Evolutionary conservation across 2,113 vertebrate genomes (phyloP).

Genomic region (Catharus minimus): DNA sequence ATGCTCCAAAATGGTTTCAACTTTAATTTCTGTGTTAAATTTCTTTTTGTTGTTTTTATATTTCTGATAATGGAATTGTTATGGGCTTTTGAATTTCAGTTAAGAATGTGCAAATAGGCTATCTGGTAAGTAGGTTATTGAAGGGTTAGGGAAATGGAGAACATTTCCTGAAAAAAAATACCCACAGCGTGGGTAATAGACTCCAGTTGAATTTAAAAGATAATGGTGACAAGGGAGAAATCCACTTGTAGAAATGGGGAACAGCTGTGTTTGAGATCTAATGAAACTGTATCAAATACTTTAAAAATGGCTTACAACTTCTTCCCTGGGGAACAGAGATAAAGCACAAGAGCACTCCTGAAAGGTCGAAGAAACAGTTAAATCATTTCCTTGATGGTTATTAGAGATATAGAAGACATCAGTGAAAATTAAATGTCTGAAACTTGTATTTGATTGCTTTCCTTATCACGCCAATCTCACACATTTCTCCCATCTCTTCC

Average conservation of each 20-base stretch:
- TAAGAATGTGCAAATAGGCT: slow-evolving; percentile 30
- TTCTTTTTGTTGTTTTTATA: background rate
- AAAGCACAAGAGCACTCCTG: slow-evolving; percentile 38
- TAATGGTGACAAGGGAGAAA: slow-evolving; percentile 30
- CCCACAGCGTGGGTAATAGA: slow-evolving; percentile 39
- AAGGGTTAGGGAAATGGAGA: slow-evolving; percentile 48
- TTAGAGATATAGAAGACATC: slow-evolving; percentile 12
- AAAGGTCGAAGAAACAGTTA: slow-evolving; percentile 58
- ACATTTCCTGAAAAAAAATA: slow-evolving; percentile 10
- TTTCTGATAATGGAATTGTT: slow-evolving; percentile 12
- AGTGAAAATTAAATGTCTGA: slow-evolving; percentile 63
- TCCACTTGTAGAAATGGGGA: slow-evolving; percentile 50
- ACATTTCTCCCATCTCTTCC: slow-evolving; percentile 19
- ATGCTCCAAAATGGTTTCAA: fast-evolving
- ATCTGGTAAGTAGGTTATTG: slow-evolving; percentile 27
- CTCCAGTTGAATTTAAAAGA: slow-evolving; percentile 42
- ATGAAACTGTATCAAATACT: slow-evolving; percentile 24
- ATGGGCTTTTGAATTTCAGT: slow-evolving; percentile 18
- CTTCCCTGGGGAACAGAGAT: slow-evolving; percentile 29
- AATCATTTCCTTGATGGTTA: slow-evolving; percentile 41
- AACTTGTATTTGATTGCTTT: slow-evolving; percentile 63
- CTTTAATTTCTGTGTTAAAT: background rate
- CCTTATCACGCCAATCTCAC: slow-evolving; percentile 55
- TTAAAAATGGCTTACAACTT: slow-evolving; percentile 18
- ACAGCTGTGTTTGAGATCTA: slow-evolving; percentile 37